Conservation (phyloP, 2,113 vertebrate genomes). For the Platysteira castanea region DNA sequence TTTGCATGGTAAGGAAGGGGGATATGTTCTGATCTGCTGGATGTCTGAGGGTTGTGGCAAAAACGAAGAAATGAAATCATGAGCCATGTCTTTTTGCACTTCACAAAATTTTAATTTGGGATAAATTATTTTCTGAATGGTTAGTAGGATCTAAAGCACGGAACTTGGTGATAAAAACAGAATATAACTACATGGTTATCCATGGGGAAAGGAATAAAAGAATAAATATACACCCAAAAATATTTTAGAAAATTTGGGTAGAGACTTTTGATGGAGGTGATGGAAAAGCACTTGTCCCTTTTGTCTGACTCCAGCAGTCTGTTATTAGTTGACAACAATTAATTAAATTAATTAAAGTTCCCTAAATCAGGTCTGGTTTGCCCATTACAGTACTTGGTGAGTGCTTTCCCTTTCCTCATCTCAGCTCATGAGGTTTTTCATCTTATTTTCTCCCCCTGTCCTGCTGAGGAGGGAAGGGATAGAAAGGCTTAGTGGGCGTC, state of each 20-base stretch:
- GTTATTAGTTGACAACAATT: background rate
- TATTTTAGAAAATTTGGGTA: background rate
- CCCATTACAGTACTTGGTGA: background rate
- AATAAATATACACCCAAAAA: background rate
- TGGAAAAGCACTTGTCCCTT: background rate
- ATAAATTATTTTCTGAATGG: background rate
- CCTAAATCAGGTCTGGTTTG: background rate
- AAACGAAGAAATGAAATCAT: background rate
- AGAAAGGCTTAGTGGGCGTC: background rate
- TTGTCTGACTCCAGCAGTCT: background rate
- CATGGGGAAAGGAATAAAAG: background rate
- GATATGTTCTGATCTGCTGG: background rate
- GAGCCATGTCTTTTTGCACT: background rate
- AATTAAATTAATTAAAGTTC: background rate
- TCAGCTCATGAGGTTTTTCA: background rate
- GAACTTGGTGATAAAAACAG: background rate
- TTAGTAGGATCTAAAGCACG: background rate
- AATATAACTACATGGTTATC: background rate
- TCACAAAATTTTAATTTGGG: background rate
- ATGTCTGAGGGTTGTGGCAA: fast-evolving
- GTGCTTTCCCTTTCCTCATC: background rate
- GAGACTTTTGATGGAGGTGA: background rate
- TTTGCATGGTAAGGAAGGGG: background rate
- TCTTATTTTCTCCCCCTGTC: background rate
- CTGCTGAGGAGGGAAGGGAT: background rate